Evolutionary conservation across 1,140 invertebrate genomes (phyloP), one percentile per base, ranked within the genome.

Genomic region (Homalodisca vitripennis): DNA sequence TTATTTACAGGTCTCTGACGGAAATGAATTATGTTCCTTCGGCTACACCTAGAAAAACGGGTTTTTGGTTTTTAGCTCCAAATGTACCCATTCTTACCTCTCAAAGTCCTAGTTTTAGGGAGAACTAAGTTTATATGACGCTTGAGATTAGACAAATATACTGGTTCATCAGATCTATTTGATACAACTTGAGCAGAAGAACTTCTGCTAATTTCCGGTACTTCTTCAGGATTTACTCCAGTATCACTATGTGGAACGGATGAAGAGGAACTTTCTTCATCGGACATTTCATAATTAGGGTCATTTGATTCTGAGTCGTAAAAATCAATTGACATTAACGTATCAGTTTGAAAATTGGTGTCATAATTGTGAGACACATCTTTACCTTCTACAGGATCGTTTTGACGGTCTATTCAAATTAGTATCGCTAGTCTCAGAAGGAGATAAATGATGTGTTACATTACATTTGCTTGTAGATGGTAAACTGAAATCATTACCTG

Each of bases 11-110:
- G 51, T 22, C 55, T 65, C 29, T 67, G 70, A 27, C 20, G n/a
- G 46, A 31, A 34, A 53, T 47, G 57, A 26, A 71, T 34, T 41
- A 68, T 60, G 63, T 69, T 69, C 48, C 30, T n/a, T 55, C 31
- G 29, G 31, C 20, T n/a, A 31, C 47, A 29, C 27, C 66, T 14
- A 20, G 13, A 20, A 22, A 26, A 29, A 17, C 47, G 13, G 12
- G 20, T 12, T 17, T n/a, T 29, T 20, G 48, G 48, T 32, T 20
- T 68, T 29, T n/a, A 2, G 34, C 26, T 31, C 66, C 48, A 68
- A 27, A n/a, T 22, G 47, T n/a, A 51, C 13, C 48, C 48, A 68
- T 68, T 57, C 55, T 31, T 68, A 20, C 66, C 66, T n/a, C 47
- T 57, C 48, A 68, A 32, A 29, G n/a, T 46, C 20, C 30, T 47